A percentile compares a stretch with the other conserved stretches of the same genome.
phyloP scores from a whole-genome alignment of 2,888 invertebrate species.

The Arge pagana region DNA sequence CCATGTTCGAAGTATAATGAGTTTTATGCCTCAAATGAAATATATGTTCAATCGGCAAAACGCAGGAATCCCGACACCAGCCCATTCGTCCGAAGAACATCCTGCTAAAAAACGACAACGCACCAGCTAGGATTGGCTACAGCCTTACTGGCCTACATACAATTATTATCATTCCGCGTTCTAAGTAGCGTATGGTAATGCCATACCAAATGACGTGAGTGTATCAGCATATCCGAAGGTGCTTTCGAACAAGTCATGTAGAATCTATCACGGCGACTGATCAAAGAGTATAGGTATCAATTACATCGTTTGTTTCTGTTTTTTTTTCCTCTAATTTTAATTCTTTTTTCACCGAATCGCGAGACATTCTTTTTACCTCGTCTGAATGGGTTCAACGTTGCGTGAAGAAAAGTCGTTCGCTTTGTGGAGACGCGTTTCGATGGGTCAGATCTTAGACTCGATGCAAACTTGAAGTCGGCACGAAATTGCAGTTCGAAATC shows the following conservation, averaged over 20 bases:
- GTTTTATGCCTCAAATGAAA: constrained; percentile 84
- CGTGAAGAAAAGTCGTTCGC: too few species aligned
- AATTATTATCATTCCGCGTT: constrained; percentile 57
- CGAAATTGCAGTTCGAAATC: too few species aligned
- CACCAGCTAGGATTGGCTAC: constrained; percentile 68
- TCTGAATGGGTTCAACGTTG: too few species aligned
- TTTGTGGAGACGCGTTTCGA: too few species aligned
- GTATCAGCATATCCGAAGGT: constrained; percentile 11
- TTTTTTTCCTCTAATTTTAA: constrained; percentile 30
- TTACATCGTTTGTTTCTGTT: constrained; percentile 25
- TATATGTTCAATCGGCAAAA: constrained; percentile 74
- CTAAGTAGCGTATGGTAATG: constrained; percentile 34
- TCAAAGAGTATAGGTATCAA: not conserved
- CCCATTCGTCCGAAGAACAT: constrained; percentile 54
- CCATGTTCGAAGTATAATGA: constrained; percentile 81
- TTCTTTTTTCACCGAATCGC: constrained; percentile 39
- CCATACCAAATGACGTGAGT: constrained; percentile 1
- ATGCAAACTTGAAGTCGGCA: too few species aligned
- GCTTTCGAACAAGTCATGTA: constrained; percentile 14
- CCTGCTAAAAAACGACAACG: constrained; percentile 61
- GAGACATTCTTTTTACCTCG: too few species aligned
- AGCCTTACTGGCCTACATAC: constrained; percentile 59
- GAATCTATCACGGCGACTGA: constrained; percentile 4
- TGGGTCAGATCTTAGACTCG: too few species aligned
- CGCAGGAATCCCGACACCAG: constrained; percentile 52